phyloP scores from a whole-genome alignment of 1,140 invertebrate species.

The Pogonomyrmex californicus region DNA sequence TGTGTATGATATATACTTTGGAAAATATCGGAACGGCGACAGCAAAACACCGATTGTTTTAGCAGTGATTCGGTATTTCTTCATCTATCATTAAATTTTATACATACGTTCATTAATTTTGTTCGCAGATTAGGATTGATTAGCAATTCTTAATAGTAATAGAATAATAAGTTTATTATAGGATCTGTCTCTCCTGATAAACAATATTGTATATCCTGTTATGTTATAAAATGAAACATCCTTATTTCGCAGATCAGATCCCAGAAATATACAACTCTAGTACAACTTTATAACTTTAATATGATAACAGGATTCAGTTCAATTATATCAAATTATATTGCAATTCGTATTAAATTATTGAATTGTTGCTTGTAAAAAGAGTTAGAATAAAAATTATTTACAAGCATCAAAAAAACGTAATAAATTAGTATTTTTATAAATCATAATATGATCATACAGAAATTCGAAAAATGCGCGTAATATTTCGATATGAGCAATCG shows the following conservation, averaged over 20 bases:
- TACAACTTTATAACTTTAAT: background rate
- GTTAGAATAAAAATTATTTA: background rate
- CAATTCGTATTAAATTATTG: background rate
- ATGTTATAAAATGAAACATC: background rate
- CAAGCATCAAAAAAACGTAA: background rate
- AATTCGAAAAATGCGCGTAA: conserved; percentile 12
- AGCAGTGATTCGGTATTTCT: background rate
- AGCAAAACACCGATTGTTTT: background rate
- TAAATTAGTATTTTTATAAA: background rate
- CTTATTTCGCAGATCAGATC: background rate
- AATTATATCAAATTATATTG: conserved; percentile 3
- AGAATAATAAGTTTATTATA: background rate
- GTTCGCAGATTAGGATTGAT: conserved; percentile 1
- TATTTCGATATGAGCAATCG: background rate
- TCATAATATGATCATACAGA: background rate
- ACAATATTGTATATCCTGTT: background rate
- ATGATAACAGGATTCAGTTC: background rate
- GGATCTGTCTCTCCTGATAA: background rate
- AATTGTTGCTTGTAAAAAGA: background rate
- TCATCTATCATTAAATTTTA: conserved; percentile 18
- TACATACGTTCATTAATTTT: background rate
- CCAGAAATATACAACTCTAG: no score
- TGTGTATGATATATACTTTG: background rate
- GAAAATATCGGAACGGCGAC: conserved; percentile 26
- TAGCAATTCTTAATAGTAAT: background rate